Evolutionary conservation across 2,797 vertebrate species (phyloP), one percentile per base, ranked within the genome.

Genomic region (Falco novaeseelandiae): DNA sequence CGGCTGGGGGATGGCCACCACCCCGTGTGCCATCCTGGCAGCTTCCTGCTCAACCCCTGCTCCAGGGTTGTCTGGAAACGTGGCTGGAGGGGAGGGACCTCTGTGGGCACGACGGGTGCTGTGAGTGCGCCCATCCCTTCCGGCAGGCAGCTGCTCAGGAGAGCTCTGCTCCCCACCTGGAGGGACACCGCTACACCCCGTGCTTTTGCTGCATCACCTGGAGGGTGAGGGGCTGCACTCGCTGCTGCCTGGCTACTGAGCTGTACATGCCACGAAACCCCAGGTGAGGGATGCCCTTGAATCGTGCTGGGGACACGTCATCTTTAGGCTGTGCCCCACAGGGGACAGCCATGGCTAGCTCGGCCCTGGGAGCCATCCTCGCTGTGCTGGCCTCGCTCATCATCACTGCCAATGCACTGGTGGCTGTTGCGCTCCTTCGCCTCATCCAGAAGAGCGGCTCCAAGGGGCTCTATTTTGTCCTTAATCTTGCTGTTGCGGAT

Each of bases 401-500:
- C 96, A 98, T 99, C 65, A 93, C 97, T 38, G 97, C 98, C 94
- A 99, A 99, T 26, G 46, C 96, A n/a, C 94, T 99, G 32, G 98
- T 99, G 95, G 98, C 98, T 0, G 34, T 97, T 0, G 97, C 98
- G 14, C 95, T 99, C 32, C 95, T 99, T 6, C 90, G 97, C 85
- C 98, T 99, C 30, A 98, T 99, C 83, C 97, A 96, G 9, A 99
- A 97, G 92, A 98, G 93, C 3, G 95, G 98, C 34, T 98, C 96
- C 80, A 98, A 98, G 69, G 98, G 98, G 91, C 99, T 99, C 97
- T 99, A 98, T 63, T 99, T 99, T 7, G 98, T 99, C 72, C 97
- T 99, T 71, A 99, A 99, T 81, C 90, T 99, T 32, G 98, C 99
- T 0, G 63, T 99, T 38, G 99, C 99, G 0, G 99, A 99, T 52